Conservation (phyloP, 2,888 invertebrate genomes). For the Metellina segmentata region DNA sequence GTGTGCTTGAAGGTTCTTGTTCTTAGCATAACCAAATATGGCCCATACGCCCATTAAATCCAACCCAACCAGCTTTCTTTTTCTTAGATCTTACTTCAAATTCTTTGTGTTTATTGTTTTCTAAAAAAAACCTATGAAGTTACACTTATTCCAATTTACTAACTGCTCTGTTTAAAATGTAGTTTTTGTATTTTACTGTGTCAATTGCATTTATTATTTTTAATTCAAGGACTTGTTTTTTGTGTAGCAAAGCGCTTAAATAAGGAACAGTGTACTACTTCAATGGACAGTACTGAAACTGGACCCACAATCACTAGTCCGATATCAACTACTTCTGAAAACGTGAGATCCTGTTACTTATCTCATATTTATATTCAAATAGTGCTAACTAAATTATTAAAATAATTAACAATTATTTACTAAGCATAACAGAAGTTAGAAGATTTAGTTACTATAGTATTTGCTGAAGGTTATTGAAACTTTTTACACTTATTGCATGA, state of each 20-base stretch:
- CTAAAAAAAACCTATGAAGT: no score
- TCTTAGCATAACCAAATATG: not conserved
- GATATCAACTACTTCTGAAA: constrained; percentile 67
- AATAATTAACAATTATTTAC: no score
- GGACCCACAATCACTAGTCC: constrained; percentile 73
- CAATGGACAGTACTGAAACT: constrained; percentile 73
- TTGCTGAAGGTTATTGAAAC: not conserved
- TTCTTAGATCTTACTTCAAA: not conserved
- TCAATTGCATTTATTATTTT: not conserved
- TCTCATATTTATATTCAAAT: not conserved
- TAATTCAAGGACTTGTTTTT: not conserved
- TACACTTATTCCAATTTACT: no score
- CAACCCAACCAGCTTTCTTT: not conserved
- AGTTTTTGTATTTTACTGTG: not conserved
- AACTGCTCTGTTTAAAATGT: not conserved
- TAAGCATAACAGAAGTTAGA: no score
- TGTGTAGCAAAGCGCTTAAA: constrained; percentile 34
- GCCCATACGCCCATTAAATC: not conserved
- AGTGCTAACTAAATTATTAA: no score
- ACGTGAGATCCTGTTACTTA: not conserved
- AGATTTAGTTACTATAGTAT: no score
- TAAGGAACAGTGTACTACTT: constrained; percentile 62
- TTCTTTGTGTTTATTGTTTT: no score
- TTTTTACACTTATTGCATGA: not conserved
- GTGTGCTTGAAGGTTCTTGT: not conserved